A percentile compares a stretch with the other conserved stretches of the same genome.
phyloP scores from a whole-genome alignment of 2,113 vertebrate species.

The Oryzias javanicus region DNA sequence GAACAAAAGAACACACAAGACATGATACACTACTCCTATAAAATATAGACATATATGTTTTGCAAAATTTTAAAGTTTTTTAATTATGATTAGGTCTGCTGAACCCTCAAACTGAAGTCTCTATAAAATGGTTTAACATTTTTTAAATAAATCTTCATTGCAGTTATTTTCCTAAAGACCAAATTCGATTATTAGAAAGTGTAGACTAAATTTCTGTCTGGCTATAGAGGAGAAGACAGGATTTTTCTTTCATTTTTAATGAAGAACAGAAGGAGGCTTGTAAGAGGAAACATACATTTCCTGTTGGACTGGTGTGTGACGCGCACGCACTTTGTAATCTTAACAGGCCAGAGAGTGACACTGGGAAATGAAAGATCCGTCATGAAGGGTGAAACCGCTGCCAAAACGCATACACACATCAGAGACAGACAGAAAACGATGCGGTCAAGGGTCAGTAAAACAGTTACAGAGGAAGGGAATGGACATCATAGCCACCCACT shows the following conservation, averaged over 20 bases:
- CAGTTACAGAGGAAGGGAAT: slow-evolving; percentile 33
- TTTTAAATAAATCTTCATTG: too few relatives aligned
- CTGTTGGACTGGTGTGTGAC: slow-evolving; percentile 57
- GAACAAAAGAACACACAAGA: slow-evolving; percentile 33
- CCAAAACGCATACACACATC: slow-evolving; percentile 27
- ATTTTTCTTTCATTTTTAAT: slow-evolving; percentile 57
- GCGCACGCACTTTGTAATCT: slow-evolving; percentile 22
- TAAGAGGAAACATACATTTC: slow-evolving; percentile 67
- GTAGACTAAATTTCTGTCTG: slow-evolving; percentile 18
- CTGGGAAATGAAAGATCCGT: slow-evolving; percentile 39
- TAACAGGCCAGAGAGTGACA: slow-evolving; percentile 53
- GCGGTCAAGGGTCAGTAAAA: slow-evolving; percentile 30
- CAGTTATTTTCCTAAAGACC: too few relatives aligned
- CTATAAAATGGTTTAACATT: too few relatives aligned
- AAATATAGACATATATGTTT: too few relatives aligned
- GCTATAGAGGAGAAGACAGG: slow-evolving; percentile 17
- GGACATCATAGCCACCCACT: slow-evolving; percentile 34
- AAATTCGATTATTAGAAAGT: slow-evolving; percentile 24
- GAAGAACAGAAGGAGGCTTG: slow-evolving; percentile 53
- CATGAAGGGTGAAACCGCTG: slow-evolving; percentile 9
- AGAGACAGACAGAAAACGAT: slow-evolving; percentile 35
- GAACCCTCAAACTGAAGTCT: too few relatives aligned
- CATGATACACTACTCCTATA: not conserved
- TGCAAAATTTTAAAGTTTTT: too few relatives aligned
- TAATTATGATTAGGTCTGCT: too few relatives aligned